A percentile compares a stretch with the other conserved stretches of the same genome.
These are phyloP conservation scores for Echeneis naucrates DNA, from an alignment of 2,797 vertebrate genomes.

Conservation along the genomic window DNA sequence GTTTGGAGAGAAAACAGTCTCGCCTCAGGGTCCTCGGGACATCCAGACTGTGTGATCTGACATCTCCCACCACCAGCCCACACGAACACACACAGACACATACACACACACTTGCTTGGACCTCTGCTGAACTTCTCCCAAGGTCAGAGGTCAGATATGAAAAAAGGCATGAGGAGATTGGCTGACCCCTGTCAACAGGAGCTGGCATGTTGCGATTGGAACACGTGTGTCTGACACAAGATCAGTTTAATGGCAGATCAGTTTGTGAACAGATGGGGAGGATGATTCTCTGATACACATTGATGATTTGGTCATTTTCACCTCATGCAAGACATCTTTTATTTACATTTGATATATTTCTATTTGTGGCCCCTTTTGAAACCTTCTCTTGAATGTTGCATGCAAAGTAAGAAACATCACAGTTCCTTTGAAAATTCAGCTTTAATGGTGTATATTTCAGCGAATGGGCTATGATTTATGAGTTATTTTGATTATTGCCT, in stretches of 20 bases:
- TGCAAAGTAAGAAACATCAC: conserved; percentile 6
- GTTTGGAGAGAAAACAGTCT: conserved; percentile 73
- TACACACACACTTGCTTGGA: conserved; percentile 42
- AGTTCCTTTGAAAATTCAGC: conserved; percentile 18
- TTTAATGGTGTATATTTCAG: conserved; percentile 45
- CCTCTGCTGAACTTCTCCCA: conserved; percentile 60
- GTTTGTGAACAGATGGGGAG: background rate
- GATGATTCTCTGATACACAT: background rate
- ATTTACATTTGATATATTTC: background rate
- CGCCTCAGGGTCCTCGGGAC: conserved; percentile 41
- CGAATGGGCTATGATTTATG: conserved; percentile 52
- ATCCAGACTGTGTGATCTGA: conserved; percentile 40
- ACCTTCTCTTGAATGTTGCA: conserved; percentile 6
- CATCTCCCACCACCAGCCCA: conserved; percentile 10
- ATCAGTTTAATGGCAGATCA: conserved; percentile 4
- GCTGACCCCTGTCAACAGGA: conserved; percentile 61
- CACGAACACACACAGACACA: conserved; percentile 14
- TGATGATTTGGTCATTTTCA: conserved; percentile 1
- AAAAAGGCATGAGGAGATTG: conserved; percentile 60
- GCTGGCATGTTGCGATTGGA: conserved; percentile 40
- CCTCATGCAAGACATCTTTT: background rate
- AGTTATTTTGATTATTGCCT: conserved; percentile 66
- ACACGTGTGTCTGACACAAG: conserved; percentile 35
- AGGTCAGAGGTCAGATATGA: conserved; percentile 67
- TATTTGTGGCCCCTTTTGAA: background rate